Percentiles rank a stretch among this genome's conserved stretches.
Evolutionary conservation across 2,888 invertebrate species (phyloP).

Genomic region (Amiota communis): DNA sequence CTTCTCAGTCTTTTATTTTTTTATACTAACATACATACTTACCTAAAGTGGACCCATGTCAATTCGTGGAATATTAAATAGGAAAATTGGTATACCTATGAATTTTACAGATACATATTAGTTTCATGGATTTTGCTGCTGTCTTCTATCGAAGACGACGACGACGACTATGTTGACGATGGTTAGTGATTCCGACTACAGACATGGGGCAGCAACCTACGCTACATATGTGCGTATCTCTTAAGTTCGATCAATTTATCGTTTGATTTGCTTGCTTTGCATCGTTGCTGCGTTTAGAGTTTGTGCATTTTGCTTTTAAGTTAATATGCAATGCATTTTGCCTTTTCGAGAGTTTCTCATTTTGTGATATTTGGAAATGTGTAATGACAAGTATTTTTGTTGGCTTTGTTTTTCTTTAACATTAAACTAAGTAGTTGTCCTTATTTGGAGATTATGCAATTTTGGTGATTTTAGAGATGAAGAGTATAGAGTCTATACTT

Average conservation of each 20-base stretch:
- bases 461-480: too few species aligned
- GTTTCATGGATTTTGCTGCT: not conserved
- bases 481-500: too few species aligned
- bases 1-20: constrained; percentile 9
- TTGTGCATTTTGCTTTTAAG: not conserved
- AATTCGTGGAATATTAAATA: constrained; percentile 68
- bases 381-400: constrained; percentile 15
- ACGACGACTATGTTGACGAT: too few species aligned
- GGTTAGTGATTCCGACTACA: not conserved
- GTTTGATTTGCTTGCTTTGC: constrained; percentile 50
- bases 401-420: constrained; percentile 10
- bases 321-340: constrained; percentile 14
- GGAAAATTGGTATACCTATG: constrained; percentile 66
- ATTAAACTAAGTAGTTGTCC: constrained; percentile 19
- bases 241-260: constrained; percentile 64
- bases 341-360: not conserved
- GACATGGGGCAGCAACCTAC: constrained; percentile 5
- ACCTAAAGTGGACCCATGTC: constrained; percentile 54
- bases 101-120: constrained; percentile 54
- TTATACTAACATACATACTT: constrained; percentile 29
- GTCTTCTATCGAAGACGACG: not conserved
- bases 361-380: constrained; percentile 5
- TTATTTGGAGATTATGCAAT: constrained; percentile 12
- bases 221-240: constrained; percentile 46
- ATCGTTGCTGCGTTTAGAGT: not conserved